Percentiles rank a stretch among this genome's conserved stretches.
These are phyloP conservation scores for Leucophenga maculata DNA, from an alignment of 2,888 invertebrate species.

Conservation along the genomic window DNA sequence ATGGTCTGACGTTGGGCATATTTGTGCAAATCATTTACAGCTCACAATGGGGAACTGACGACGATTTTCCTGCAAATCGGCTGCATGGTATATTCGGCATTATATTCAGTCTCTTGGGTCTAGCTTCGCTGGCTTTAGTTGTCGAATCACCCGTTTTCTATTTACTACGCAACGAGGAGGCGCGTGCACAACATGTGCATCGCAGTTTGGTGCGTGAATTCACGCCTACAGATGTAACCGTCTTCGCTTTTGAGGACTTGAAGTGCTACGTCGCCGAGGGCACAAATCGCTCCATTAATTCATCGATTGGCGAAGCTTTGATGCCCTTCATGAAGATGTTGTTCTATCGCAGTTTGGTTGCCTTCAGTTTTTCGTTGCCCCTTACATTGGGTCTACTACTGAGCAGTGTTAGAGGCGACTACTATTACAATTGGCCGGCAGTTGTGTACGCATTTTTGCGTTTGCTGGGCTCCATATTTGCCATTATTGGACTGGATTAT, in stretches of 20 bases:
- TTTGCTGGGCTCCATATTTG: slow-evolving; percentile 33
- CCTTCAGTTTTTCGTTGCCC: slow-evolving; percentile 46
- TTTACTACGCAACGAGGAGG: slow-evolving; percentile 38
- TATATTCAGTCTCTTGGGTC: slow-evolving; percentile 33
- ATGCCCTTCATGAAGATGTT: slow-evolving; percentile 41
- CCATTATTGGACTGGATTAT: slow-evolving; percentile 37
- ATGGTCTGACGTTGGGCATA: slow-evolving; percentile 39
- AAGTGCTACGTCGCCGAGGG: slow-evolving; percentile 35
- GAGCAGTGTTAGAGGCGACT: background rate
- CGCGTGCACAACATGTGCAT: slow-evolving; percentile 37
- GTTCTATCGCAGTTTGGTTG: slow-evolving; percentile 40
- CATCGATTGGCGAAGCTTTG: background rate
- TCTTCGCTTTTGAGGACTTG: slow-evolving; percentile 36
- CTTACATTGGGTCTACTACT: slow-evolving; percentile 27
- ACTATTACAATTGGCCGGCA: slow-evolving; percentile 22
- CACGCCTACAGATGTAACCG: slow-evolving; percentile 23
- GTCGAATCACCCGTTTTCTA: slow-evolving; percentile 48
- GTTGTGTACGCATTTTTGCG: slow-evolving; percentile 37
- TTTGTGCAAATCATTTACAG: slow-evolving; percentile 40
- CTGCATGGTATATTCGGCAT: slow-evolving; percentile 43
- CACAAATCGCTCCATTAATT: slow-evolving; percentile 10
- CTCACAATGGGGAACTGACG: slow-evolving; percentile 21
- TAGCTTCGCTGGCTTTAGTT: slow-evolving; percentile 29
- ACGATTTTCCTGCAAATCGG: slow-evolving; percentile 31
- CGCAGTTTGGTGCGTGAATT: slow-evolving; percentile 33